Evolutionary conservation across 2,113 vertebrate genomes (phyloP).

Genomic region (Ploceus nigricollis): DNA sequence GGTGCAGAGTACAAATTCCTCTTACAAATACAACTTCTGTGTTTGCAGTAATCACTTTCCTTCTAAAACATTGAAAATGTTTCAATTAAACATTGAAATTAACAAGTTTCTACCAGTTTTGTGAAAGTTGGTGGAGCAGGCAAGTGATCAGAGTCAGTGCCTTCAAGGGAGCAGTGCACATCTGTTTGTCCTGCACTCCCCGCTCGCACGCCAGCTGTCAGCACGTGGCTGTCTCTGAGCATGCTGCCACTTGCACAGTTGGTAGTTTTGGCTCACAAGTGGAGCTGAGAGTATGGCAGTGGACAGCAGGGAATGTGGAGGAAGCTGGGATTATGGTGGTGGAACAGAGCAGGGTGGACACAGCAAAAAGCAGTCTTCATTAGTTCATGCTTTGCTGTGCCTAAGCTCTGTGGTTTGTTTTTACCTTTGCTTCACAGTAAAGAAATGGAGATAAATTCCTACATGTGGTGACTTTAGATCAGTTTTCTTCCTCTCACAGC

Average conservation of each 20-base stretch:
- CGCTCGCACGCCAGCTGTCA: accelerated
- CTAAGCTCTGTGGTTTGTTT: background rate
- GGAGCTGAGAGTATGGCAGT: background rate
- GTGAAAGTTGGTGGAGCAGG: background rate
- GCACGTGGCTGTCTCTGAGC: background rate
- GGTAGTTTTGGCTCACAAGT: background rate
- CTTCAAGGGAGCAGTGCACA: background rate
- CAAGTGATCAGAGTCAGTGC: accelerated
- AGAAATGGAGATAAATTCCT: background rate
- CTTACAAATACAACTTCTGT: background rate
- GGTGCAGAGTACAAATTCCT: background rate
- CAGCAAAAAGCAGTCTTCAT: background rate
- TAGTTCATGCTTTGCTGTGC: background rate
- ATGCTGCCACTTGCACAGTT: background rate
- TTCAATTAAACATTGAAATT: background rate
- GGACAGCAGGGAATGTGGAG: background rate
- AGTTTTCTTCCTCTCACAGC: background rate
- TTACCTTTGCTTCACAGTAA: background rate
- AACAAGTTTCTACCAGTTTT: background rate
- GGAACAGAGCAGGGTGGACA: background rate
- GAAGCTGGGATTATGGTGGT: background rate
- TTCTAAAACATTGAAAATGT: background rate
- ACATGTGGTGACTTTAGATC: background rate
- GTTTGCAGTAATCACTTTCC: background rate
- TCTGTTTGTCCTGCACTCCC: background rate